Base-by-base conservation (phyloP, 2,797 vertebrate genomes). In the Antennarius maculatus region DNA sequence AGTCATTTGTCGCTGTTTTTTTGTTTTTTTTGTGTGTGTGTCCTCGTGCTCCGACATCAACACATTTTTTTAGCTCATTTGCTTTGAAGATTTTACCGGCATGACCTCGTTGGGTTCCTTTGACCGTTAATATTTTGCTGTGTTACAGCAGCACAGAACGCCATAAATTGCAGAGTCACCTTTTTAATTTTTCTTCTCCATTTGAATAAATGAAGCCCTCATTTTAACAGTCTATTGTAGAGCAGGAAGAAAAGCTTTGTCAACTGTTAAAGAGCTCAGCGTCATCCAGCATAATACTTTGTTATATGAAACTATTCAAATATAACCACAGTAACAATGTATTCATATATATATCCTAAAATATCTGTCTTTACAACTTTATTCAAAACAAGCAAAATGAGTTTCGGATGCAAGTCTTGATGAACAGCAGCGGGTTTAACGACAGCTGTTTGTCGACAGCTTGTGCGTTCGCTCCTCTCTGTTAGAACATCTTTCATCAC, bases 381-480 rank as follows among this genome's bases (percentile, higher is more conserved):
- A 16, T 46, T 2, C 47, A 37, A 47, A 13, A 43, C 37, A 37
- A 43, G 29, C 16, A 29, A 31, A 46, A 11, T 45, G 29, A 48
- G 6, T 48, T 59, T 59, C 13, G 37, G 28, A 43, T 27, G 6
- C 45, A n/a, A 13, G 23, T 16, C 10, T 28, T 15, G 12, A 55
- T 47, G 11, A 50, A 71, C 53, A 23, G 2, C 13, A 42, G n/a
- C 34, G 7, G 15, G 5, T 45, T 43, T 53, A 17, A 63, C 55
- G 23, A 23, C 2, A 16, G 52, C 69, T 23, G 52, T 51, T 61
- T 61, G 23, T 60, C 47, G 59, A 46, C 66, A 66, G 56, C 51
- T 13, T 56, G 23, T 34, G 42, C 39, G 50, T 52, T 62, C 61
- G 18, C 42, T 1, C 18, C n/a, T 61, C n/a, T 61, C 18, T 48